Base-by-base conservation (phyloP, 2,113 vertebrate species). In the Lophotis ruficrista region DNA sequence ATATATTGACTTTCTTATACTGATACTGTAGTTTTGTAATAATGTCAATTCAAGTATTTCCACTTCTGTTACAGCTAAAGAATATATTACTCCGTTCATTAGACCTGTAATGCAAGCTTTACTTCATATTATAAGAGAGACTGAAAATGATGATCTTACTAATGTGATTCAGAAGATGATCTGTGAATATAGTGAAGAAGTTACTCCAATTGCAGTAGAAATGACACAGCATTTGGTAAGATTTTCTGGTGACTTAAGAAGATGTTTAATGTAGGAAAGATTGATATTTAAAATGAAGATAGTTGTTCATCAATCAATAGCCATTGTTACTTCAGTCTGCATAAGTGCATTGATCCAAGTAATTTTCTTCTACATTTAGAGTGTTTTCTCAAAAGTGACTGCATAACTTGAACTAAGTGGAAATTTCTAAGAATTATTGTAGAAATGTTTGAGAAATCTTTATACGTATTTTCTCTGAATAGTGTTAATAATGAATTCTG, bases 101-200 rank as follows among this genome's bases (percentile, higher is more conserved):
- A 98, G 99, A 97, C 99, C 99, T 68, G 99, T 99, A 96, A 99
- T 99, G 99, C 99, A 99, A 96, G 99, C 99, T 50, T 98, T 99
- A 86, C 99, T 99, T 96, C 99, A 99, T 97, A 99, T 99, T 51
- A 99, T 99, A 98, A 98, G 99, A 93, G 99, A 99, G 97, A 99
- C 99, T 9, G 99, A 99, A 98, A 99, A 99, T 47, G 99, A 99
- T 87, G 99, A 99, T 96, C 99, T 99, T 94, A 99, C 99, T 81
- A 99, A 99, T 92, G 99, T 99, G 96, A 99, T 99, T 96, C 99
- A 99, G 97, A 99, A 99, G 98, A 99, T 99, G 99, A 99, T 99
- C 97, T 99, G 99, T 95, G 99, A 99, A 98, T 99, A 99, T 97
- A 99, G 99, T 71, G 99, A 99, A 97, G 99, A 99, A 96, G 99